Base-by-base conservation (phyloP, 2,888 invertebrate genomes). In the Corythucha ciliata region DNA sequence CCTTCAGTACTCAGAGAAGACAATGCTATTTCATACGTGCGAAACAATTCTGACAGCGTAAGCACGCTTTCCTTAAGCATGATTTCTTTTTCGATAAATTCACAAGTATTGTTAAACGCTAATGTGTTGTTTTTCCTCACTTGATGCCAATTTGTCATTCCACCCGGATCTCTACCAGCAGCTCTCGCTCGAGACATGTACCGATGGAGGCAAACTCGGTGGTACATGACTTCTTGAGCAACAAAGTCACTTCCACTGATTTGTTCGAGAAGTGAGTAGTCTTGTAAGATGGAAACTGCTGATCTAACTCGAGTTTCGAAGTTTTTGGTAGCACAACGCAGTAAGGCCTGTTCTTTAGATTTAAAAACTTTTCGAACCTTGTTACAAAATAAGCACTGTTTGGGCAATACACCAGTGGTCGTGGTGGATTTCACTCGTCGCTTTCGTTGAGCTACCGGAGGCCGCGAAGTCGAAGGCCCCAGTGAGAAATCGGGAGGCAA, bases 161-260 rank as follows among this genome's bases (percentile, higher is more conserved):
- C n/a, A n/a, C n/a, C n/a, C n/a, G n/a, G n/a, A n/a, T n/a, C n/a
- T n/a, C n/a, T n/a, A n/a, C n/a, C n/a, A n/a, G n/a, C n/a, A n/a
- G n/a, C n/a, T n/a, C 20, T 37, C 20, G n/a, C 18, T 37, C 21
- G 12, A 12, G 18, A 12, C 20, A 14, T 12, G 12, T 12, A 12
- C 37, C 37, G 14, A 16, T 3, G 12, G 12, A 37, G n/a, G 7
- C 37, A 37, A 14, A 37, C 21, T 12, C 21, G 12, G 21, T 37
- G 37, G 18, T 37, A 37, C 37, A 18, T 37, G 12, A 37, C 37
- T 37, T 37, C 37, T 18, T 37, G 16, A 20, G 37, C 37, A 16
- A 37, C 37, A 18, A 37, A 37, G 18, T 37, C 37, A 20, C 37
- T 21, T 18, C 21, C 14, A 18, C 21, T 21, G 14, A 37, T 12